phyloP scores from a whole-genome alignment of 2,888 invertebrate species.

The Molorchus minor region DNA sequence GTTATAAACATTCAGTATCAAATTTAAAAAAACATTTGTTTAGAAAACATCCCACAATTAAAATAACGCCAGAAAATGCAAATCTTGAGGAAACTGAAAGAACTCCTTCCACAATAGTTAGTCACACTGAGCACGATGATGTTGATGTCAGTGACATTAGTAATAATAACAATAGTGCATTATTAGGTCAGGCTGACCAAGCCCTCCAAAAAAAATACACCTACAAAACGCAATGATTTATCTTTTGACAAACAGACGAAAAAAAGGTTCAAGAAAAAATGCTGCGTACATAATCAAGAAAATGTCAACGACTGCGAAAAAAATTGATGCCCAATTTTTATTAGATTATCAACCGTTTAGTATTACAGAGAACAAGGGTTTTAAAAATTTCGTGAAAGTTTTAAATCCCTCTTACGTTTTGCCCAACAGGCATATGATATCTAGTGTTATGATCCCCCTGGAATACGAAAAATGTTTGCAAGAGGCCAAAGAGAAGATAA shows the following conservation, averaged over 20 bases:
- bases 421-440: constrained; percentile 25
- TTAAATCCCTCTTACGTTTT: constrained; percentile 29
- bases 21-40: neutral
- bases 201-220: no score
- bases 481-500: constrained; percentile 1
- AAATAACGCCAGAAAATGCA: neutral
- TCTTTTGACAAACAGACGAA: no score
- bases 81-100: neutral
- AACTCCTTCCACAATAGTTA: no score
- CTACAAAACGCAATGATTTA: no score
- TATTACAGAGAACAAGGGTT: constrained; percentile 30
- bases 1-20: neutral
- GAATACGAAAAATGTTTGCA: constrained; percentile 23
- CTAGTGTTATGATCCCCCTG: constrained; percentile 21
- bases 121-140: no score
- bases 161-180: no score
- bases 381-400: constrained; percentile 24
- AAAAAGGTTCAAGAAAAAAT: no score
- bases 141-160: no score
- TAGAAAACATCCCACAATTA: neutral
- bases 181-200: no score
- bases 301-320: neutral
- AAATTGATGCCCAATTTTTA: neutral
- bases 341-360: constrained; percentile 29
- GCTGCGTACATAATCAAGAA: no score